A percentile compares a stretch with the other conserved stretches of the same genome.
Conservation (phyloP, 2,888 invertebrate genomes). For the Orchestes rusci region DNA sequence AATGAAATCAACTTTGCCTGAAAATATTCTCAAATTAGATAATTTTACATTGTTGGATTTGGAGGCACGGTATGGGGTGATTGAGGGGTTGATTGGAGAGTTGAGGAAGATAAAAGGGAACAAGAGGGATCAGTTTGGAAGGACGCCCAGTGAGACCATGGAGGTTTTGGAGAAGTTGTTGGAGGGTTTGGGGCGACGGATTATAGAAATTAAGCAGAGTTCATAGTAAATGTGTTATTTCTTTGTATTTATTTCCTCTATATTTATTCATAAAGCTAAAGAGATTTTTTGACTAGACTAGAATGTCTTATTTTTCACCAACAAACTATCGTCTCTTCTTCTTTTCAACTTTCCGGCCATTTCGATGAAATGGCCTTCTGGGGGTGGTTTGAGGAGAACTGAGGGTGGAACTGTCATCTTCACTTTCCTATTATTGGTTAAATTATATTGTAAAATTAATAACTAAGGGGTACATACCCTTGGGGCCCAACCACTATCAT, state of each 20-base stretch:
- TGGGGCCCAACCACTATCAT: conserved; percentile 41
- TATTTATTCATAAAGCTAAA: too few species aligned
- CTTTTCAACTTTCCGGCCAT: conserved; percentile 58
- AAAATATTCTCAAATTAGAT: conserved; percentile 33
- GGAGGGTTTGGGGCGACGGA: conserved; percentile 29
- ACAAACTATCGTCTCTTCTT: conserved; percentile 55
- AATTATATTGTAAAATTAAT: not conserved
- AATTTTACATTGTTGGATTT: conserved; percentile 39
- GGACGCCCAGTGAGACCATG: conserved; percentile 34
- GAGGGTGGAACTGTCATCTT: conserved; percentile 67
- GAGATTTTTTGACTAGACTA: too few species aligned
- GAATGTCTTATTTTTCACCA: not conserved
- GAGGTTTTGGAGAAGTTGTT: conserved; percentile 34
- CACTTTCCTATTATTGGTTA: conserved; percentile 56
- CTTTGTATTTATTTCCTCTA: too few species aligned
- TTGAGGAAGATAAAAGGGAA: conserved; percentile 32
- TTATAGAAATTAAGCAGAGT: conserved; percentile 19
- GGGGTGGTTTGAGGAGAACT: conserved; percentile 65
- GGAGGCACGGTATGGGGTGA: conserved; percentile 35
- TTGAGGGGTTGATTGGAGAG: conserved; percentile 33
- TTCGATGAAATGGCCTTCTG: conserved; percentile 54
- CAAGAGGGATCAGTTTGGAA: conserved; percentile 32
- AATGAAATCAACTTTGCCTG: conserved; percentile 27
- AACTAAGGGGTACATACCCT: conserved; percentile 46
- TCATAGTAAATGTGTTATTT: conserved; percentile 1